Base-by-base conservation (phyloP, 2,888 invertebrate genomes). In the Drosophila dives region DNA sequence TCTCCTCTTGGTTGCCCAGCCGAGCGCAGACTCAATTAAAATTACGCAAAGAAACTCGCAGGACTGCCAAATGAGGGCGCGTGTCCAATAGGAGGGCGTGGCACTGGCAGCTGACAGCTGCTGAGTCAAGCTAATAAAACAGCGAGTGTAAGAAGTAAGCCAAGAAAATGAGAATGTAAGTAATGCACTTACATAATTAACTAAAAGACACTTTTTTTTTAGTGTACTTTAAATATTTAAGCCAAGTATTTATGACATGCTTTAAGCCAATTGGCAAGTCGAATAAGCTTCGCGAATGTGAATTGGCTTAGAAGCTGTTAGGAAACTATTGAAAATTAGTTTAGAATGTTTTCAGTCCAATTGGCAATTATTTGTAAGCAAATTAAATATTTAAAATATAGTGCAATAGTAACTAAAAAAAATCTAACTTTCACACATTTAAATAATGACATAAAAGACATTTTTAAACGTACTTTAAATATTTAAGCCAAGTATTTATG, bases 21-120 rank as follows among this genome's bases (percentile, higher is more conserved):
- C 58, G 51, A 67, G 76, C 80, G 58, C 40, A 54, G 75, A 85
- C 73, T 89, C 90, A 89, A 85, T 85, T 85, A 85, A 85, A 84
- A 73, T 87, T 74, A 77, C 86, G 85, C 77, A 73, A 60, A 50
- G 49, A 29, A 76, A 48, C 66, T 56, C 54, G 15, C 34, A 62
- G 40, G 53, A 23, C 59, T 48, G 23, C 29, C 33, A 58, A 56
- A 64, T 54, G 64, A 23, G 48, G 29, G 34, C 34, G 34, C 29
- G 29, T 42, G 48, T 40, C 6, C 12, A 29, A 36, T 15, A 17
- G 5, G 5, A 38, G 1, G 33, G 56, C 36, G 36, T n/a, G 36
- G 11, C 38, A 56, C 10, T 42, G 2, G 2, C n/a, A 20, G 17
- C n/a, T n/a, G 26, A 48, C 23, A 15, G 48, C 26, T 17, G 10